Percentiles rank a stretch among this genome's conserved stretches.
These are phyloP conservation scores for Melolontha melolontha DNA, from an alignment of 2,888 invertebrate species.

Conservation along the genomic window DNA sequence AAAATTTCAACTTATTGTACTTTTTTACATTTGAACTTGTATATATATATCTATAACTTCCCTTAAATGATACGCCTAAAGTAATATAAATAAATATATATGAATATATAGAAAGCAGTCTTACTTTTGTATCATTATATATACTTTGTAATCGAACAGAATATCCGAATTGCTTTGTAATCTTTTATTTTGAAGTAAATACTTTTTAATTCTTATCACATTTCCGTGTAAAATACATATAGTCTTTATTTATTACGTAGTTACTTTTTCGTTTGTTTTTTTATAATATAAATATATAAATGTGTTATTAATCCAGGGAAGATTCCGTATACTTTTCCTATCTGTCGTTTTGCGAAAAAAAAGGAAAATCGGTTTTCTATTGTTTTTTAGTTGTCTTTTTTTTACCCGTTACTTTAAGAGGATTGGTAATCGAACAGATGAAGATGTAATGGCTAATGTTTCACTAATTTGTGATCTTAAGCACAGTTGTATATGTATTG, in stretches of 20 bases:
- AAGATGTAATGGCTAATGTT: slow-evolving; percentile 35
- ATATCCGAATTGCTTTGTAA: no score
- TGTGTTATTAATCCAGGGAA: slow-evolving; percentile 5
- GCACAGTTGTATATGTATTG: slow-evolving; percentile 62
- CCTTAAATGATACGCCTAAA: slow-evolving; percentile 4
- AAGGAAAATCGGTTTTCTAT: background rate
- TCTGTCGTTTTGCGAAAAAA: no score
- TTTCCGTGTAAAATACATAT: slow-evolving; percentile 10
- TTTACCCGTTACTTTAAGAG: slow-evolving; percentile 31
- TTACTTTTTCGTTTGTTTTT: background rate
- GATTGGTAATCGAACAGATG: slow-evolving; percentile 21
- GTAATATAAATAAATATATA: background rate
- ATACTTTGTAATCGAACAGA: background rate
- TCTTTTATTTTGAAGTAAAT: background rate
- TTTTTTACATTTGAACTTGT: slow-evolving; percentile 24
- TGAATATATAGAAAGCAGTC: background rate
- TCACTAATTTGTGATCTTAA: slow-evolving; percentile 57
- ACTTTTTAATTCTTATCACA: slow-evolving; percentile 1
- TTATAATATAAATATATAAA: background rate
- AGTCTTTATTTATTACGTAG: background rate
- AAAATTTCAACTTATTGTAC: slow-evolving; percentile 18
- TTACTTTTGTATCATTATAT: background rate
- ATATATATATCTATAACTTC: slow-evolving; percentile 34
- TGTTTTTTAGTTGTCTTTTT: slow-evolving; percentile 31
- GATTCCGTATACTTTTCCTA: no score